Base-by-base conservation (phyloP, 2,888 invertebrate species). In the Eupithecia pulchellata region DNA sequence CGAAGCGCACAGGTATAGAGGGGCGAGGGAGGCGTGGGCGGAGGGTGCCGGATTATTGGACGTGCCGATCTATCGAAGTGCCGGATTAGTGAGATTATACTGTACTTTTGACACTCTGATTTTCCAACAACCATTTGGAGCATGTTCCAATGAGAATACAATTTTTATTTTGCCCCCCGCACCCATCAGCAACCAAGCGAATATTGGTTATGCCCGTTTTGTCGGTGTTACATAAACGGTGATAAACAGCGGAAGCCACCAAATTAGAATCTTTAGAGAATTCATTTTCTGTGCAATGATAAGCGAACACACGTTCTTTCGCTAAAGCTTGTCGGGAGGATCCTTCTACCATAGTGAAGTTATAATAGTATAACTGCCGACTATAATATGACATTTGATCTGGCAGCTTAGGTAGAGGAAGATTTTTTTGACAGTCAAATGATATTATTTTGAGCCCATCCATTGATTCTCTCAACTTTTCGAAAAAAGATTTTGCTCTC, bases 251-350 rank as follows among this genome's bases (percentile, higher is more conserved):
- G 9, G 34, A 34, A 34, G 34, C 34, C 34, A 34, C 34, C 34
- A 34, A 34, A 34, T 34, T 34, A 34, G 34, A 34, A 34, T 34
- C 34, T 34, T 34, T 6, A 34, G 34, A 34, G 34, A 73, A 73
- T 39, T 75, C 74, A 64, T 79, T 64, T 75, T 78, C 76, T 42
- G 76, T 77, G 77, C 84, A 83, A 66, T 30, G 69, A 71, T 80
- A 82, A 11, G 78, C 68, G 52, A 79, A 81, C 25, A 81, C 34
- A 8, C 34, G 34, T 34, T 34, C 34, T 34, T 34, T 34, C 34
- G 34, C 34, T 34, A 34, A 34, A 34, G 34, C 34, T 34, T 34
- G 34, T 34, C 34, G 34, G 34, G 34, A 34, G 34, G 34, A 34
- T 34, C 34, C 34, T 36, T 61, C 36, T 36, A 61, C 73, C n/a